phyloP scores from a whole-genome alignment of 2,888 invertebrate genomes.

The Aphodius sticticus region DNA sequence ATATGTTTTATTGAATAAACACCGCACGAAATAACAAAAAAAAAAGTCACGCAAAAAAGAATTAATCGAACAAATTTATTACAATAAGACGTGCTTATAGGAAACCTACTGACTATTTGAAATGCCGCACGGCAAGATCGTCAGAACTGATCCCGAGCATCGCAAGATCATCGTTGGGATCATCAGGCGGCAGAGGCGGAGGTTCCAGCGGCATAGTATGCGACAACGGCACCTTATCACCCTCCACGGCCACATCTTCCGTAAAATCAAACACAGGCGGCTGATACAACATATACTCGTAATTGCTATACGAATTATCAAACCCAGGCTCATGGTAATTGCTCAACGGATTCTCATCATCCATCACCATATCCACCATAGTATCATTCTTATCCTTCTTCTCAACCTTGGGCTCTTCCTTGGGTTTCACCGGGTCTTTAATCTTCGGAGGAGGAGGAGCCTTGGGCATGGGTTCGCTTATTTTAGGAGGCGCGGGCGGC shows the following conservation, averaged over 20 bases:
- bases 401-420: slow-evolving; percentile 14
- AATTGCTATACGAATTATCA: slow-evolving; percentile 35
- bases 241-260: slow-evolving; percentile 44
- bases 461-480: slow-evolving; percentile 44
- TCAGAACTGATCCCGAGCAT: slow-evolving; percentile 88
- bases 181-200: slow-evolving; percentile 57
- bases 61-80: background rate
- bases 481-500: slow-evolving; percentile 49
- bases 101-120: slow-evolving; percentile 52
- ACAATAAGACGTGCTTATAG: background rate
- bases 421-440: slow-evolving; percentile 37
- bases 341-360: slow-evolving; percentile 31
- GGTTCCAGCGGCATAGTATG: slow-evolving; percentile 58
- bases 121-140: slow-evolving; percentile 68
- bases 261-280: slow-evolving; percentile 51
- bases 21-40: background rate
- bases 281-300: slow-evolving; percentile 54
- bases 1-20: background rate
- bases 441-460: slow-evolving; percentile 54
- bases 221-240: slow-evolving; percentile 47
- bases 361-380: slow-evolving; percentile 34
- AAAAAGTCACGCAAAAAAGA: background rate
- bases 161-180: slow-evolving; percentile 76
- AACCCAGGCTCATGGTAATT: slow-evolving; percentile 35
- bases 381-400: slow-evolving; percentile 26